phyloP scores from a whole-genome alignment of 2,797 vertebrate genomes.

The Cirrhinus mrigala region DNA sequence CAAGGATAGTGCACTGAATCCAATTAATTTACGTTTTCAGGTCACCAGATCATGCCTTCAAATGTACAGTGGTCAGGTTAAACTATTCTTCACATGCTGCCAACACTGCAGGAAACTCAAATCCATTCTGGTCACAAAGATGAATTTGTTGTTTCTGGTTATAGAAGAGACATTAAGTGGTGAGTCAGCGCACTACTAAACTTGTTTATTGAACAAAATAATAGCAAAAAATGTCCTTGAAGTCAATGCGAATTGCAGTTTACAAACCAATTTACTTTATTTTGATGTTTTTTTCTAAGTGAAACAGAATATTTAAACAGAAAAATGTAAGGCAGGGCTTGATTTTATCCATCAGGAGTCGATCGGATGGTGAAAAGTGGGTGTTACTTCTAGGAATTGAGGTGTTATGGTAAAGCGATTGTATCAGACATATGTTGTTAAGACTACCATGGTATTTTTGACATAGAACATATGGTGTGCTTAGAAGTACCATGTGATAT shows the following conservation, averaged over 20 bases:
- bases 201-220: slow-evolving; percentile 7
- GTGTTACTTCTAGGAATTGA: not conserved
- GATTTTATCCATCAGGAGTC: not conserved
- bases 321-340: not conserved
- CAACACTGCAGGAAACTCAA: slow-evolving; percentile 35
- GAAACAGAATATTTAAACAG: not conserved
- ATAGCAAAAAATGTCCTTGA: not conserved
- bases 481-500: not conserved
- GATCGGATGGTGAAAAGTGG: not conserved
- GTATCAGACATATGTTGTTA: not conserved
- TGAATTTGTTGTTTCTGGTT: slow-evolving; percentile 23
- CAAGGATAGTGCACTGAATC: slow-evolving; percentile 73
- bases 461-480: not conserved
- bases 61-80: slow-evolving; percentile 59
- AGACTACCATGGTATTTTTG: not conserved
- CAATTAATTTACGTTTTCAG: slow-evolving; percentile 73
- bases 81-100: slow-evolving; percentile 76
- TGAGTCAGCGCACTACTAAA: not conserved
- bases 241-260: not conserved
- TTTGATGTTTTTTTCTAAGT: not conserved
- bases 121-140: slow-evolving; percentile 34
- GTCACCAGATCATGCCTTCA: slow-evolving; percentile 62
- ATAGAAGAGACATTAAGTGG: not conserved
- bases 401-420: not conserved
- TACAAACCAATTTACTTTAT: not conserved